Conservation (phyloP, 2,888 invertebrate species). For the Caenorhabditis panamensis region DNA sequence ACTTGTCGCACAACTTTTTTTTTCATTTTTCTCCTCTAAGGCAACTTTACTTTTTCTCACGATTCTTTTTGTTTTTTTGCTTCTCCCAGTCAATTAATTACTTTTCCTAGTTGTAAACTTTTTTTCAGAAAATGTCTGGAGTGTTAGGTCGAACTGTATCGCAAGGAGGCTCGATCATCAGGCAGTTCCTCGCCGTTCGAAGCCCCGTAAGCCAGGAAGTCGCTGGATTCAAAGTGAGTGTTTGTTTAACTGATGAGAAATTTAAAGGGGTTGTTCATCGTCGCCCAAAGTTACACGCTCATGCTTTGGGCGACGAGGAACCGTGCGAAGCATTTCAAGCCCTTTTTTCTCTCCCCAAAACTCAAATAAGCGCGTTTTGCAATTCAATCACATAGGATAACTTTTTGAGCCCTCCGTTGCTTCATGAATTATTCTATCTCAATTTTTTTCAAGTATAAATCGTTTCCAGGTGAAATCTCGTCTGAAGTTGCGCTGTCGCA, state of each 20-base stretch:
- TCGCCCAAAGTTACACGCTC: no score
- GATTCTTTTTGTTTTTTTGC: background rate
- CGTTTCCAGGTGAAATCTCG: slow-evolving; percentile 71
- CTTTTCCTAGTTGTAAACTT: background rate
- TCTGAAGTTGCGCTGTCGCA: slow-evolving; percentile 75
- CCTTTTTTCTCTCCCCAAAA: no score
- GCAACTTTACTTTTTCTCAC: background rate
- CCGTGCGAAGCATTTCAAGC: no score
- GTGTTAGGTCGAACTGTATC: slow-evolving; percentile 35
- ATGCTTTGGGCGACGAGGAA: no score
- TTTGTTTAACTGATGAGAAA: slow-evolving; percentile 1
- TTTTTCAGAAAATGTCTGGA: slow-evolving; percentile 57
- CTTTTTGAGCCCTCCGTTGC: no score
- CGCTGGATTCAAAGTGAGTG: slow-evolving; percentile 57
- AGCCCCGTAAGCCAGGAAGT: slow-evolving; percentile 41
- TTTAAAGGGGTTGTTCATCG: no score
- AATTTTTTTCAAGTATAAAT: no score
- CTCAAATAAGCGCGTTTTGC: no score
- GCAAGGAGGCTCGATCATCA: slow-evolving; percentile 45
- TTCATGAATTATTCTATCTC: no score
- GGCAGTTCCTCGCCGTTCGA: slow-evolving; percentile 38
- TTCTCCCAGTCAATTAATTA: no score
- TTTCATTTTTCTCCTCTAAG: background rate
- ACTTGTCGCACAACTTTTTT: background rate
- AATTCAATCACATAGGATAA: no score